Conservation (phyloP, 2,113 vertebrate genomes). For the Campylomormyrus tamandua region DNA sequence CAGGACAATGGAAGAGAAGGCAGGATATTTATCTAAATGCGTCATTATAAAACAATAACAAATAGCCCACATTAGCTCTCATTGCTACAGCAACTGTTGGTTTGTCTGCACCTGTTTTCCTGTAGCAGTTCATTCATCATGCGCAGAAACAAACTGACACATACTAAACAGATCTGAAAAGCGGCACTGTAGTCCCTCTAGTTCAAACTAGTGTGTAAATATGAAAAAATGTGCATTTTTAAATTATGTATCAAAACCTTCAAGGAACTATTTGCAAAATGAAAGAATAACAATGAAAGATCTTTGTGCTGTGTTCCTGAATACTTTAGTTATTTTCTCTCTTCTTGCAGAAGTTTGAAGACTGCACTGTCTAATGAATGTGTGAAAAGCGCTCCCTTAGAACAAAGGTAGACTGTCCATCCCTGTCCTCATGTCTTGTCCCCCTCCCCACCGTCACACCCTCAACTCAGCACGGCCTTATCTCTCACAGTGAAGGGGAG, state of each 20-base stretch:
- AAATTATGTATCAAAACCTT: not conserved
- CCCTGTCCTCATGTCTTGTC: not conserved
- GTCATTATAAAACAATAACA: not conserved
- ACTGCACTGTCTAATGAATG: not conserved
- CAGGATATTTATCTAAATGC: not conserved
- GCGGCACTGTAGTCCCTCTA: too few species aligned
- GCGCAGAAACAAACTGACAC: not conserved
- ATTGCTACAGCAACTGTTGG: not conserved
- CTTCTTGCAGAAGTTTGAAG: not conserved
- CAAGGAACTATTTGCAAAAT: not conserved
- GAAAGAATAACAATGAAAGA: not conserved
- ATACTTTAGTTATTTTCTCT: not conserved
- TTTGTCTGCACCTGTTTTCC: not conserved
- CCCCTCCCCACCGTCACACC: not conserved
- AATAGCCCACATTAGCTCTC: not conserved
- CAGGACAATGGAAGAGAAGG: not conserved
- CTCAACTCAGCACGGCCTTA: not conserved
- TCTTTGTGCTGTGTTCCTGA: not conserved
- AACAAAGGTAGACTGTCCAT: not conserved
- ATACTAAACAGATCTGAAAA: not conserved
- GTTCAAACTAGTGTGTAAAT: not conserved
- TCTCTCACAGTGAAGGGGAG: slow-evolving; percentile 10
- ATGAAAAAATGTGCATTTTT: not conserved
- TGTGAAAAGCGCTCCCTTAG: not conserved
- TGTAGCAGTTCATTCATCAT: not conserved